Conservation (phyloP, 2,797 vertebrate genomes). For the Megalops cyprinoides region DNA sequence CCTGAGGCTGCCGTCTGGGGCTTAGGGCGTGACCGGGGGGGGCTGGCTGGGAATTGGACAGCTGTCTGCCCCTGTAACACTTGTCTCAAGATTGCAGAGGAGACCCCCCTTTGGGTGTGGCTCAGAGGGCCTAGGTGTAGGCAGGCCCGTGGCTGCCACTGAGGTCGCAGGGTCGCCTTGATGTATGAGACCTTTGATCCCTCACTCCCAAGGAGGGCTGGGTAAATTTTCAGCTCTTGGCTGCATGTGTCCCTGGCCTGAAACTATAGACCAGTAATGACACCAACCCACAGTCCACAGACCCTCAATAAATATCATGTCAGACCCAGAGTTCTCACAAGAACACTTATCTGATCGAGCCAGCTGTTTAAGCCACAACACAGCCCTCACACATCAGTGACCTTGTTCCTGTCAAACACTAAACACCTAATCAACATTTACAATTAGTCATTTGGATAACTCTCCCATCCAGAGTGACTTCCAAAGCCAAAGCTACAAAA, state of each 20-base stretch:
- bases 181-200: conserved; percentile 19
- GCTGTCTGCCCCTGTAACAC: not conserved
- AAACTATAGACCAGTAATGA: not conserved
- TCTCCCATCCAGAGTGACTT: too few relatives aligned
- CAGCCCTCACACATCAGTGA: too few relatives aligned
- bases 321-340: not conserved
- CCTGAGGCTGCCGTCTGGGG: not conserved
- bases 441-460: too few relatives aligned
- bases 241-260: conserved; percentile 5
- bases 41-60: not conserved
- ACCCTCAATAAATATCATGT: conserved; percentile 4
- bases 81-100: not conserved
- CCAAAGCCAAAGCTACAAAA: too few relatives aligned
- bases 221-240: conserved; percentile 5
- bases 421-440: too few relatives aligned
- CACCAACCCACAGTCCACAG: not conserved
- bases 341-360: not conserved
- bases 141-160: too few relatives aligned
- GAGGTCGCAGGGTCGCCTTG: not conserved
- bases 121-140: not conserved
- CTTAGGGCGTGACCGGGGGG: not conserved
- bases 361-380: not conserved
- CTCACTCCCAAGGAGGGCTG: too few relatives aligned
- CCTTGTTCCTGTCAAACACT: too few relatives aligned
- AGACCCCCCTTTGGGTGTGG: not conserved